Conservation (phyloP, 2,113 vertebrate species). For the Oryzias woworae region DNA sequence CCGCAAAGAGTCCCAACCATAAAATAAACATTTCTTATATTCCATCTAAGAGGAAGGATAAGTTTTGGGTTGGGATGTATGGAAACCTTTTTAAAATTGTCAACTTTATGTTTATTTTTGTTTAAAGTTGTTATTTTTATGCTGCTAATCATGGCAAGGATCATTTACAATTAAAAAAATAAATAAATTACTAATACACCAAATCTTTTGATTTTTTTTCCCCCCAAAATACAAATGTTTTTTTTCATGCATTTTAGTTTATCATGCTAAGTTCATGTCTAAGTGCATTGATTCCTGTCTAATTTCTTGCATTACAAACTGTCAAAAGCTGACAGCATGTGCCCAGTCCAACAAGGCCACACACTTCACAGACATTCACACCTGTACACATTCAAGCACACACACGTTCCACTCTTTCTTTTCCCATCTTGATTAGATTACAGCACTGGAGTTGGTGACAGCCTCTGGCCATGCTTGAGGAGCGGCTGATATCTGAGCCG, state of each 20-base stretch:
- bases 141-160: background rate
- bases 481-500: conserved; percentile 76
- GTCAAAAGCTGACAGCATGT: conserved; percentile 9
- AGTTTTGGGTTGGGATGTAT: conserved; percentile 45
- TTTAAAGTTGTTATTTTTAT: conserved; percentile 7
- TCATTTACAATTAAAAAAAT: background rate
- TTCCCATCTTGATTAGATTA: conserved; percentile 78
- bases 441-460: conserved; percentile 76
- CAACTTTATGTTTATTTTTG: conserved; percentile 11
- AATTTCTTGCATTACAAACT: background rate
- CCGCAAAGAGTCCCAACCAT: conserved; percentile 39
- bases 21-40: too few relatives aligned
- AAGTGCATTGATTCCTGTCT: too few relatives aligned
- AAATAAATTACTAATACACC: too few relatives aligned
- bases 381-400: conserved; percentile 12
- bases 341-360: background rate
- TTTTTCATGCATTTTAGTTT: too few relatives aligned
- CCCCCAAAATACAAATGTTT: too few relatives aligned
- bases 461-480: conserved; percentile 72
- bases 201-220: too few relatives aligned
- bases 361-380: conserved; percentile 21
- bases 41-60: conserved; percentile 6
- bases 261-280: too few relatives aligned
- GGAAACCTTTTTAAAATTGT: conserved; percentile 25
- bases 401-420: conserved; percentile 46